A percentile compares a stretch with the other conserved stretches of the same genome.
phyloP scores from a whole-genome alignment of 37 sponge, comb jelly and placozoan species.

The Halichondria panicea region DNA sequence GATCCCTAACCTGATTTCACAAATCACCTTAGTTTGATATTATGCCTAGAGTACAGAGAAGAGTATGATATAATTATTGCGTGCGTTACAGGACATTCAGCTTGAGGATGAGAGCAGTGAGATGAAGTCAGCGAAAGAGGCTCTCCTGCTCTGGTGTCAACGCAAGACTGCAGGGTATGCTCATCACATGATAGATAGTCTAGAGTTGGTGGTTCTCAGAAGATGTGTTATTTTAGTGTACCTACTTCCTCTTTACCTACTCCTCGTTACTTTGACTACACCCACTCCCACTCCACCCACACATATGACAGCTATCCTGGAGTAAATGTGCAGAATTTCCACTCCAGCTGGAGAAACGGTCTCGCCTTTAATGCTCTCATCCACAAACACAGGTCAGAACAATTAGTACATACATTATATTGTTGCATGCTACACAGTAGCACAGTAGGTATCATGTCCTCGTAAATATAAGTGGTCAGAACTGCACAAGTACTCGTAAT shows the following conservation, averaged over 20 bases:
- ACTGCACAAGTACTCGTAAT: too few species aligned
- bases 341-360: slow-evolving; percentile 90
- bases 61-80: too few species aligned
- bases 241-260: background rate
- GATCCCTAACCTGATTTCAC: background rate
- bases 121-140: slow-evolving; percentile 93
- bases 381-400: slow-evolving; percentile 91
- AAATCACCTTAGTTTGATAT: background rate
- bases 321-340: slow-evolving; percentile 93
- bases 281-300: too few species aligned
- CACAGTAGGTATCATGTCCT: too few species aligned
- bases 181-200: background rate
- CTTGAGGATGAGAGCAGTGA: slow-evolving; percentile 85
- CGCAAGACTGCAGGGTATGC: slow-evolving; percentile 84
- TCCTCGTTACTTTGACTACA: background rate
- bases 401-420: too few species aligned
- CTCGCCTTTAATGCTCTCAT: slow-evolving; percentile 97
- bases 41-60: slow-evolving; percentile 44
- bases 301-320: slow-evolving; percentile 68
- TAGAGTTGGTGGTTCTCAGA: too few species aligned
- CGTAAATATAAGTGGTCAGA: too few species aligned
- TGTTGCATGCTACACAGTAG: too few species aligned
- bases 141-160: slow-evolving; percentile 96
- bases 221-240: too few species aligned
- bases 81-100: slow-evolving; percentile 83